These are phyloP conservation scores for Geothlypis trichas DNA, from an alignment of 2,113 vertebrate genomes.

Conservation along the genomic window DNA sequence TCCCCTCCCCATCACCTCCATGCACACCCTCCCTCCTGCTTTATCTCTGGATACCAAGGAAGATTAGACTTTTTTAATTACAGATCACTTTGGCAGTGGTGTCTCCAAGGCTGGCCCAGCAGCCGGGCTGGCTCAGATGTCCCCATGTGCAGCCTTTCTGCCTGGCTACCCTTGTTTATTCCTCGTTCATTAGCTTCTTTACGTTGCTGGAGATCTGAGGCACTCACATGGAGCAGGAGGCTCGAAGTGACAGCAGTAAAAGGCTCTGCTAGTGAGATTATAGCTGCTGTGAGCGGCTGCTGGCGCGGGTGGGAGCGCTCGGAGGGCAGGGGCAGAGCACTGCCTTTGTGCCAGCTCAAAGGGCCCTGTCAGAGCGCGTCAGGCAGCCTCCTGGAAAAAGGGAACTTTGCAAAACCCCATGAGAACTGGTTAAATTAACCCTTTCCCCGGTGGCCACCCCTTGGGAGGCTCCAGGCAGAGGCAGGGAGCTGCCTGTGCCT, in stretches of 20 bases:
- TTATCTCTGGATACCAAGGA: conserved; percentile 14
- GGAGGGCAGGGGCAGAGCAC: conserved; percentile 23
- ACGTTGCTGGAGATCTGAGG: conserved; percentile 55
- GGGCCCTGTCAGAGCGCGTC: not conserved
- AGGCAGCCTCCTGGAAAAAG: conserved; percentile 60
- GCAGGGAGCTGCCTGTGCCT: not conserved
- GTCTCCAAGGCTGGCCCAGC: not conserved
- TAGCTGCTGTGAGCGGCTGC: conserved; percentile 10
- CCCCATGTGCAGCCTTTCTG: conserved; percentile 36
- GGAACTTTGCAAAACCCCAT: conserved; percentile 16
- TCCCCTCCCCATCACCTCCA: not conserved
- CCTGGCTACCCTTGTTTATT: conserved; percentile 63
- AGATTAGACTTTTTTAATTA: conserved; percentile 32
- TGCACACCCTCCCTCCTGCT: fast-evolving
- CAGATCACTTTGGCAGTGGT: not conserved
- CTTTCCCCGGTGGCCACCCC: not conserved
- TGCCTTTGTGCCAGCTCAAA: conserved; percentile 58
- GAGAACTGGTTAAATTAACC: conserved; percentile 40
- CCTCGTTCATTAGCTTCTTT: conserved; percentile 63
- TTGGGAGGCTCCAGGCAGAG: not conserved
- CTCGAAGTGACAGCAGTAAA: conserved; percentile 54
- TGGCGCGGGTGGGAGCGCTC: conserved; percentile 1
- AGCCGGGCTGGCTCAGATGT: conserved; percentile 25
- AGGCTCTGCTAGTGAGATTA: conserved; percentile 65
- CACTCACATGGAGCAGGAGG: conserved; percentile 35